Evolutionary conservation across 2,113 vertebrate species (phyloP).

Genomic region (Chaetodon trifascialis): DNA sequence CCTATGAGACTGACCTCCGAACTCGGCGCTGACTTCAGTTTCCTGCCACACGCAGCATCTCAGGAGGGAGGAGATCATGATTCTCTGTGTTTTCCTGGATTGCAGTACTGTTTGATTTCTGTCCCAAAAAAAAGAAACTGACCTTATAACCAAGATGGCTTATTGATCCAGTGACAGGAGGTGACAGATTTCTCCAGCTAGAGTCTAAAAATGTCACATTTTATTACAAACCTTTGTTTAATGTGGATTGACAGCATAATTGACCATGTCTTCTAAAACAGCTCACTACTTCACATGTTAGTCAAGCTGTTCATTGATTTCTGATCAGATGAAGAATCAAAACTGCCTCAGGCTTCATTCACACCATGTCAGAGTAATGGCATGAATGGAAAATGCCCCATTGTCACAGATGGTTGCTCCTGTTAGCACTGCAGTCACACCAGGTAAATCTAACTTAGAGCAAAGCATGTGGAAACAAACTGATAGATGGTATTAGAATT

Average conservation of each 20-base stretch:
- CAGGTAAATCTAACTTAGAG: too few species aligned
- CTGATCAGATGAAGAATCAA: background rate
- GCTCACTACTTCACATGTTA: background rate
- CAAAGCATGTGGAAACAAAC: too few species aligned
- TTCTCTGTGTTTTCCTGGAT: background rate
- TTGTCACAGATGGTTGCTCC: too few species aligned
- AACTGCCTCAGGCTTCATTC: background rate
- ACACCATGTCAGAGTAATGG: background rate
- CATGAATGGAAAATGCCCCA: background rate
- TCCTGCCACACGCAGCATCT: conserved; percentile 60
- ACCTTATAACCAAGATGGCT: background rate
- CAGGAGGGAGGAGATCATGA: background rate
- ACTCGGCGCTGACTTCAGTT: conserved; percentile 40
- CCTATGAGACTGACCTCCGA: conserved; percentile 77
- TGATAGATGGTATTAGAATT: too few species aligned
- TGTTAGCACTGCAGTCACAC: too few species aligned
- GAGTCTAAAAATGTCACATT: background rate
- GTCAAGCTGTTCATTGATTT: background rate
- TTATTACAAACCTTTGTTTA: background rate
- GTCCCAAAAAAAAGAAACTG: background rate
- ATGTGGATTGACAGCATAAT: background rate
- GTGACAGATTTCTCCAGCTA: background rate
- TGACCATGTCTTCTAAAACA: background rate
- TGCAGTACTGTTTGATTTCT: background rate
- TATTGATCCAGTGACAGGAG: background rate